phyloP scores from a whole-genome alignment of 2,113 vertebrate genomes.

The Paedocypris sp. region DNA sequence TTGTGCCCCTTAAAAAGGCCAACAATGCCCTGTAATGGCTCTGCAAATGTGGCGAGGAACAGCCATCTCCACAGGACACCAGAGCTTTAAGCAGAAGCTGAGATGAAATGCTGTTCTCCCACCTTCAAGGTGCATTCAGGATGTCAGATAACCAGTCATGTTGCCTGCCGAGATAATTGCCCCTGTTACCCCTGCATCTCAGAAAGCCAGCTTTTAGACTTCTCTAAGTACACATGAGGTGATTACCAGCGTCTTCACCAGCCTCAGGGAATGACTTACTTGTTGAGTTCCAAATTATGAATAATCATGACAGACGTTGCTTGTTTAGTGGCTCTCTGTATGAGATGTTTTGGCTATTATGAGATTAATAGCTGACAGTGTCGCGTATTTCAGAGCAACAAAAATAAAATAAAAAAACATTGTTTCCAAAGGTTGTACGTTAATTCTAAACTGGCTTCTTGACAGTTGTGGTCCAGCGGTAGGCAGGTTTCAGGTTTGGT shows the following conservation, averaged over 20 bases:
- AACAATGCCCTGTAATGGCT: constrained; percentile 24
- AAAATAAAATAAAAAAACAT: no score
- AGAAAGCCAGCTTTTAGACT: constrained; percentile 16
- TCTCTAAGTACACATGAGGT: constrained; percentile 15
- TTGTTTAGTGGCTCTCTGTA: not conserved
- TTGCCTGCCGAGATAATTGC: constrained; percentile 36
- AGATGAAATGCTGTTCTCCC: constrained; percentile 21
- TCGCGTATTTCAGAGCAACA: no score
- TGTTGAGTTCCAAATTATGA: constrained; percentile 13
- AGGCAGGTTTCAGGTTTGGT: no score
- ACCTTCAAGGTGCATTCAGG: constrained; percentile 23
- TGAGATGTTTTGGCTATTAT: not conserved
- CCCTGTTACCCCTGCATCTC: constrained; percentile 21
- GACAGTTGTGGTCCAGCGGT: no score
- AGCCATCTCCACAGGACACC: constrained; percentile 26
- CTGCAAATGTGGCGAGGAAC: constrained; percentile 26
- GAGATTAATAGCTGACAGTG: not conserved
- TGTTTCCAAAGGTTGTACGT: no score
- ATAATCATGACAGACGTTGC: not conserved
- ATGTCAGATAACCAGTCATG: constrained; percentile 25
- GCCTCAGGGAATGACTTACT: not conserved
- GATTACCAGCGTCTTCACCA: constrained; percentile 13
- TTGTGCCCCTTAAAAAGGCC: constrained; percentile 20
- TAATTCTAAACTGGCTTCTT: no score
- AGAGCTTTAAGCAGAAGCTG: constrained; percentile 5